Base-by-base conservation (phyloP, 2,113 vertebrate genomes). In the Excalfactoria chinensis region DNA sequence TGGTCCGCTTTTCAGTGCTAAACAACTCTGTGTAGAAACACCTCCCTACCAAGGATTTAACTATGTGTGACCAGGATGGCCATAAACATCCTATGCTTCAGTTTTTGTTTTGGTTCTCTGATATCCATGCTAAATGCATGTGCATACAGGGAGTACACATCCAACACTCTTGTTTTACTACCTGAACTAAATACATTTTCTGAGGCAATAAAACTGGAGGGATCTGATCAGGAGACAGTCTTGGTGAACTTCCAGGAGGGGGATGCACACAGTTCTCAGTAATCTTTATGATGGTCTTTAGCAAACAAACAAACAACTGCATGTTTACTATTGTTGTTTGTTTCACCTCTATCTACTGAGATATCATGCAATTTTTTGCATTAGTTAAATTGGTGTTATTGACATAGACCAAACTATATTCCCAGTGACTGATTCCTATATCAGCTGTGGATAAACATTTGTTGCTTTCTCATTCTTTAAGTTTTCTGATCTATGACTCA, bases 401-500 rank as follows among this genome's bases (percentile, higher is more conserved):
- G 86, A 62, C 5, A 59, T 2, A 62, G 64, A 68, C 40, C 32
- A 67, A 88, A 26, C 53, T 66, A 53, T 68, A 74, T 67, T 90
- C 37, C 75, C 44, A 44, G 53, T 41, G 53, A 73, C 34, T 59
- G 77, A 84, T 69, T 75, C 30, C 49, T 93, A 41, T 51, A 55
- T 79, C 68, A 84, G 58, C 67, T 68, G 28, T 15, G 23, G 58
- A 44, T 41, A 58, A 41, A 93, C 66, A 46, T 73, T 69, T 62
- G 58, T 75, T 73, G 46, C 73, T 89, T 32, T n/a, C 58, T 49
- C 32, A 15, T 81, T 60, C 75, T 78, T 87, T 67, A 85, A 75
- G 32, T 28, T 64, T 92, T 80, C 48, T 93, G 84, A 69, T 80
- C 48, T 80, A 12, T 82, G 70, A 76, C 63, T 92, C 85, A 62